Conservation (phyloP, 2,113 vertebrate genomes). For the Silurus glanis region DNA sequence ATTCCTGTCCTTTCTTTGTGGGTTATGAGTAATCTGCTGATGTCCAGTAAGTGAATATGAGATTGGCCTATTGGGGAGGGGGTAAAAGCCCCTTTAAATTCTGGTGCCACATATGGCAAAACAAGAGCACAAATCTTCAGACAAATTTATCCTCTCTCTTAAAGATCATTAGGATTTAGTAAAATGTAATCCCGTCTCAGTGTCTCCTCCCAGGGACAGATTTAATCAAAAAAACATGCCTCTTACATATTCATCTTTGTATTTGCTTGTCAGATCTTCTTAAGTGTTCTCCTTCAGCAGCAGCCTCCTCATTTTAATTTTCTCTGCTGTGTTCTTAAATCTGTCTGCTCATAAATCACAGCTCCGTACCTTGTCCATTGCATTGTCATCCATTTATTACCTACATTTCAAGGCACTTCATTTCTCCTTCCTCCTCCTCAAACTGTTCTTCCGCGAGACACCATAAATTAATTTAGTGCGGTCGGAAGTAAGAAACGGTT, state of each 20-base stretch:
- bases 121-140: slow-evolving; percentile 48
- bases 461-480: slow-evolving; percentile 40
- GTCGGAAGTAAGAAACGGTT: slow-evolving; percentile 36
- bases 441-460: slow-evolving; percentile 22
- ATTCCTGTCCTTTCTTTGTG: slow-evolving; percentile 42
- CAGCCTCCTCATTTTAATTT: slow-evolving; percentile 47
- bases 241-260: slow-evolving; percentile 55
- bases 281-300: slow-evolving; percentile 36
- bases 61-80: neutral
- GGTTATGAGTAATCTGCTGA: slow-evolving; percentile 23
- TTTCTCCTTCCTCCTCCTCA: slow-evolving; percentile 20
- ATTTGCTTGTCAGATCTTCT: slow-evolving; percentile 29
- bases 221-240: slow-evolving; percentile 56
- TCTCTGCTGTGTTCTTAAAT: slow-evolving; percentile 40
- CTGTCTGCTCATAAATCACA: slow-evolving; percentile 46
- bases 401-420: slow-evolving; percentile 29
- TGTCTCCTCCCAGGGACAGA: slow-evolving; percentile 45
- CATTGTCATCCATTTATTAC: slow-evolving; percentile 45
- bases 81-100: slow-evolving; percentile 22
- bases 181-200: slow-evolving; percentile 48
- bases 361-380: slow-evolving; percentile 42
- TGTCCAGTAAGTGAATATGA: slow-evolving; percentile 17
- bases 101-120: slow-evolving; percentile 27
- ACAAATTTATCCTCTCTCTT: slow-evolving; percentile 49
- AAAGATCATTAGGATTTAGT: slow-evolving; percentile 57